phyloP scores from a whole-genome alignment of 2,113 vertebrate genomes.

The Syrrhaptes paradoxus region DNA sequence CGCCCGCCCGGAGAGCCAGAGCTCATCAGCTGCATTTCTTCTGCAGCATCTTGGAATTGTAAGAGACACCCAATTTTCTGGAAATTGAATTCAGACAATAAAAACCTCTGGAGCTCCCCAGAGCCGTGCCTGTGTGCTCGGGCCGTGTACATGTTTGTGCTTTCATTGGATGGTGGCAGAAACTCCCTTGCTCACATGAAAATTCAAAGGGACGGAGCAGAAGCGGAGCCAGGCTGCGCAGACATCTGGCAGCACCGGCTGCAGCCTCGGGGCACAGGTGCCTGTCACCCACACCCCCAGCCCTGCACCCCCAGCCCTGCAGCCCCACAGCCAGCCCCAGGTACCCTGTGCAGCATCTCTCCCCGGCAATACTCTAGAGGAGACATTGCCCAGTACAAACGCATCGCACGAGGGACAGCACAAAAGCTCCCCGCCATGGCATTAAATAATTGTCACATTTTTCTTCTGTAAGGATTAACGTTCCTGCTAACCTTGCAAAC shows the following conservation, averaged over 20 bases:
- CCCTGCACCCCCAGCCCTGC: not conserved
- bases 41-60: not conserved
- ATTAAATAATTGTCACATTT: constrained; percentile 70
- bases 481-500: constrained; percentile 78
- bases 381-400: constrained; percentile 1
- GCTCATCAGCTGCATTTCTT: not conserved
- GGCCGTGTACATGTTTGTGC: not conserved
- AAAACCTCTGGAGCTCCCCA: not conserved
- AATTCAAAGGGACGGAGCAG: not conserved
- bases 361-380: not conserved
- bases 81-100: not conserved
- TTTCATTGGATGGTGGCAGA: not conserved
- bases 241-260: not conserved
- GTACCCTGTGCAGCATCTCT: not conserved
- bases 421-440: constrained; percentile 39
- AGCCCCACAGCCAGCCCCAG: not conserved
- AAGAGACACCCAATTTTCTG: constrained; percentile 2
- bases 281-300: too few species aligned
- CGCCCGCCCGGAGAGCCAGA: not conserved
- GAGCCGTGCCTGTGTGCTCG: not conserved
- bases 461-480: constrained; percentile 71
- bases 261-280: rapidly evolving
- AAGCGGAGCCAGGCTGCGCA: not conserved
- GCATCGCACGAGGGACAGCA: not conserved
- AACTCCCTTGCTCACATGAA: not conserved